phyloP scores from a whole-genome alignment of 2,113 vertebrate species.

The Eidolon helvum region DNA sequence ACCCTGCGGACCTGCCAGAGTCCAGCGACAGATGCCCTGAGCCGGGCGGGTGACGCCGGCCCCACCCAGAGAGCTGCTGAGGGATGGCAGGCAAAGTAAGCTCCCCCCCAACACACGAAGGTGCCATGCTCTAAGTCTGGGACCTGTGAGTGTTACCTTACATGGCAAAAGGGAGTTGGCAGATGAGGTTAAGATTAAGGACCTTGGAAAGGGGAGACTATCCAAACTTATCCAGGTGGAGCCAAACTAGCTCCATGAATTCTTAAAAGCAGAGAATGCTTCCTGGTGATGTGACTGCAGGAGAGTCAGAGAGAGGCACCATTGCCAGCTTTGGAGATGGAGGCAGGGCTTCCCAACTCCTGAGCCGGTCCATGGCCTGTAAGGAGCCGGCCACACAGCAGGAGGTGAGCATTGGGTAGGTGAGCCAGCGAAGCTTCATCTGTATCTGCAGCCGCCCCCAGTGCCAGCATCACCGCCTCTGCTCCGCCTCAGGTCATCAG shows the following conservation, averaged over 20 bases:
- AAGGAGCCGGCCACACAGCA: too few relatives aligned
- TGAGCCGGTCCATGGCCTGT: too few relatives aligned
- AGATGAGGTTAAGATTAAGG: background rate
- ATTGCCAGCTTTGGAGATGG: background rate
- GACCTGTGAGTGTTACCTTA: background rate
- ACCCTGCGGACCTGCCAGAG: constrained; percentile 47
- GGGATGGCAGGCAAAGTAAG: background rate
- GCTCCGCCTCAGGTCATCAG: too few relatives aligned
- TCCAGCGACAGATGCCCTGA: constrained; percentile 46
- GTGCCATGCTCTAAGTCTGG: background rate
- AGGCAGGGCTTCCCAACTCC: background rate
- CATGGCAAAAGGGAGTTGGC: background rate
- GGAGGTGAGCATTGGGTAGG: too few relatives aligned
- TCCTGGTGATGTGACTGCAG: background rate
- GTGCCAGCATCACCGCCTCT: too few relatives aligned
- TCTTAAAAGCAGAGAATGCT: background rate
- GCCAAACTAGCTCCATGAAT: background rate
- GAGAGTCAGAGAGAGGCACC: background rate
- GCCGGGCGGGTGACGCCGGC: background rate
- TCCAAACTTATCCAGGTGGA: background rate
- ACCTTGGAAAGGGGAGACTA: background rate
- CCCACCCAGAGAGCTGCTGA: background rate
- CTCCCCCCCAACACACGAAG: background rate
- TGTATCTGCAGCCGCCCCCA: too few relatives aligned
- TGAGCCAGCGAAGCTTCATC: too few relatives aligned